phyloP scores from a whole-genome alignment of 2,888 invertebrate genomes.

The Sesia apiformis region DNA sequence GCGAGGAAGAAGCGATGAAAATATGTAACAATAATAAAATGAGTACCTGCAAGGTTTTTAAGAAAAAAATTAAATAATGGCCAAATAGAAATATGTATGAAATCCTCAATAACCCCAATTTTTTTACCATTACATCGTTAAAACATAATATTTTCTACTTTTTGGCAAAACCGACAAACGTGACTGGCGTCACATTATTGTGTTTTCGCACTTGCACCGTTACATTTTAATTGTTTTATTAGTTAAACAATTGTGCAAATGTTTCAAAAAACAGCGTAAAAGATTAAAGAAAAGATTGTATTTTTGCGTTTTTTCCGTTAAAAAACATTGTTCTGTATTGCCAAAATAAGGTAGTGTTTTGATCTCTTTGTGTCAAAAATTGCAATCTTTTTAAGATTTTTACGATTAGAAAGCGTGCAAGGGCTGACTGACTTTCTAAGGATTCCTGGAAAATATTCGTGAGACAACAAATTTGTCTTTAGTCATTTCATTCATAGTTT shows the following conservation, averaged over 20 bases:
- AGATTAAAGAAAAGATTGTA: neutral
- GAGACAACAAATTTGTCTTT: neutral
- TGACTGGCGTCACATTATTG: too few species aligned
- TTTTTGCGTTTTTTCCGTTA: slow-evolving; percentile 14
- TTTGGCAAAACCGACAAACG: too few species aligned
- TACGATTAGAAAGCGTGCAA: slow-evolving; percentile 41
- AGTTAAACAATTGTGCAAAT: slow-evolving; percentile 5
- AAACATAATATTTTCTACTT: too few species aligned
- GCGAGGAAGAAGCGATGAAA: too few species aligned
- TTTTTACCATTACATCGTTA: too few species aligned
- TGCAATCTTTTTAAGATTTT: slow-evolving; percentile 29
- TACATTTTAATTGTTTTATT: slow-evolving; percentile 6
- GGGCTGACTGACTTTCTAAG: slow-evolving; percentile 19
- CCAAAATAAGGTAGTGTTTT: slow-evolving; percentile 14
- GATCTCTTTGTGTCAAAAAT: slow-evolving; percentile 32
- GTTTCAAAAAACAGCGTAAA: slow-evolving; percentile 3
- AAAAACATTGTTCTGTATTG: neutral
- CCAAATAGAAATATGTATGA: too few species aligned
- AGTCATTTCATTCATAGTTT: neutral
- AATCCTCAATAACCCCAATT: too few species aligned
- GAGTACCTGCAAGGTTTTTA: too few species aligned
- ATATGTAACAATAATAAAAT: too few species aligned
- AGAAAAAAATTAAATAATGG: too few species aligned
- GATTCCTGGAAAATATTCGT: neutral
- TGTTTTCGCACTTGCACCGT: neutral